Evolutionary conservation across 2,888 invertebrate species (phyloP), one percentile per base, ranked within the genome.

Genomic region (Megastigmus dorsalis): DNA sequence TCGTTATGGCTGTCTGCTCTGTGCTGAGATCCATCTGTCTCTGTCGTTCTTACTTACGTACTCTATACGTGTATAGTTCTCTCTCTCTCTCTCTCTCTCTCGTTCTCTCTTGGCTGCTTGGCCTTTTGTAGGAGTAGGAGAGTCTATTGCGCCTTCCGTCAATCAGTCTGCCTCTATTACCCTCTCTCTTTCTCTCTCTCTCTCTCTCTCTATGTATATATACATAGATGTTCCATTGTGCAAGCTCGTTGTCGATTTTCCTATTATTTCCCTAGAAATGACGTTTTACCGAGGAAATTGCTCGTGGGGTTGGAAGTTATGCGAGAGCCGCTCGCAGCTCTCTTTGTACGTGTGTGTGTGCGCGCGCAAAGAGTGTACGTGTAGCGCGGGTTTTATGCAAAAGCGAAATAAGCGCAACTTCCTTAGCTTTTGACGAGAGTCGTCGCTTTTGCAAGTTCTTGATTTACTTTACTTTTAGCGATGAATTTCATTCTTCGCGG

Each of bases 1-100:
- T 63, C 45, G 65, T 50, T 57, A 65, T 65, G 65, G 71, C 63
- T 57, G 70, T 63, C 62, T 23, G 50, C 55, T n/a, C n/a, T n/a
- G n/a, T 33, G 60, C 36, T 28, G n/a, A n/a, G n/a, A n/a, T n/a
- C n/a, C n/a, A n/a, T n/a, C 50, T 57, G n/a, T 38, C 36, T 2
- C 23, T n/a, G 13, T 55, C 10, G 30, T 18, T 4, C 15, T 55
- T 30, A 15, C 45, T 15, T 18, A n/a, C 45, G 2, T 18, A n/a
- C 15, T 18, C 2, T 15, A n/a, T 45, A 45, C n/a, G n/a, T 15
- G 15, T 15, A 18, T 15, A 41, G n/a, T n/a, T 33, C 20, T 10
- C 30, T 20, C 48, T 33, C 6, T 23, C 30, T 20, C 5, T 0
- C 20, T 18, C 45, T 18, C 45, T 13, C 45, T 18, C 43, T 20